phyloP scores from a whole-genome alignment of 2,797 vertebrate species.

The Numenius phaeopus region DNA sequence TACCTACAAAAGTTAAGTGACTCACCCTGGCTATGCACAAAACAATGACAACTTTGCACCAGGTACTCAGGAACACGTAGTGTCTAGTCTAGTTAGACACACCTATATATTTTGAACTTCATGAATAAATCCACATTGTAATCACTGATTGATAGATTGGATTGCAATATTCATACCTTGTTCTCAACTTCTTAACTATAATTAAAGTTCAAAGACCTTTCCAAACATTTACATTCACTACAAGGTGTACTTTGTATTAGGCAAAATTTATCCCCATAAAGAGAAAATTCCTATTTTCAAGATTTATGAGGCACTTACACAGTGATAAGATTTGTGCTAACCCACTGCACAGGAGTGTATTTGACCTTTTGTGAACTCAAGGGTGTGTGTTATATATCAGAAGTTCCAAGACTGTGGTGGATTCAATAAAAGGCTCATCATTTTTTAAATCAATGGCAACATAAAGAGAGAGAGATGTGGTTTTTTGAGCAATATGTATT shows the following conservation, averaged over 20 bases:
- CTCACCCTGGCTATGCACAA: background rate
- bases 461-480: accelerated
- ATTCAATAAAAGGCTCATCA: background rate
- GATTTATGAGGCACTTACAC: background rate
- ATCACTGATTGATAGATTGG: background rate
- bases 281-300: background rate
- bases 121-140: background rate
- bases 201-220: background rate
- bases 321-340: background rate
- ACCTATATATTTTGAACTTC: background rate
- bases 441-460: background rate
- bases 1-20: background rate
- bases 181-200: background rate
- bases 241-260: background rate
- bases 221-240: background rate
- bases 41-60: background rate
- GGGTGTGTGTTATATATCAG: background rate
- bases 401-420: background rate
- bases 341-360: background rate
- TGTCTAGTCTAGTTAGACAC: background rate
- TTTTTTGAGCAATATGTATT: background rate
- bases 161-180: background rate
- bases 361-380: background rate
- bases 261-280: background rate
- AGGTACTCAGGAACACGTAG: background rate